Evolutionary conservation across 2,797 vertebrate species (phyloP).

Genomic region (Siniperca undulata): DNA sequence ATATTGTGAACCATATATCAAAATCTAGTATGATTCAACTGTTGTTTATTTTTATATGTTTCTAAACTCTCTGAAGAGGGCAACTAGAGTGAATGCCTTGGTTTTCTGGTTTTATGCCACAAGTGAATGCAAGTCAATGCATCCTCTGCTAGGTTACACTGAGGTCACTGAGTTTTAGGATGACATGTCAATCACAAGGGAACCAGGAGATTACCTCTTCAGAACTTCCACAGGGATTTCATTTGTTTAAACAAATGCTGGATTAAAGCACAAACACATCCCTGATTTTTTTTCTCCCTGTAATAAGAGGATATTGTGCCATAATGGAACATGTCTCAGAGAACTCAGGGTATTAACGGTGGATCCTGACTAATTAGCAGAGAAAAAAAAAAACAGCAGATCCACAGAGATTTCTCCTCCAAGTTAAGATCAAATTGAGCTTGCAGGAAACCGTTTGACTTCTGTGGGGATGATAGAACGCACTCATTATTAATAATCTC

Average conservation of each 20-base stretch:
- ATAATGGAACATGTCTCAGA: conserved; percentile 75
- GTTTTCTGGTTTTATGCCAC: conserved; percentile 31
- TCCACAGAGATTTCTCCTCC: conserved; percentile 78
- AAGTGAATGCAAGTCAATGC: conserved; percentile 14
- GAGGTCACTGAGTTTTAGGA: conserved; percentile 69
- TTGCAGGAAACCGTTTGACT: conserved; percentile 74
- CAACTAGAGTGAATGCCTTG: conserved; percentile 16
- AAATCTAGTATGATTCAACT: conserved; percentile 30
- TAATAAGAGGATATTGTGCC: conserved; percentile 76
- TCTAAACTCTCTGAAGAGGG: conserved; percentile 33
- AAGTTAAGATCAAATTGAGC: conserved; percentile 74
- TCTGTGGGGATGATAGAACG: conserved; percentile 77
- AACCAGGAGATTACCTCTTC: conserved; percentile 70
- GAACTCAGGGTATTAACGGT: conserved; percentile 74
- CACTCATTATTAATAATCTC: conserved; percentile 84
- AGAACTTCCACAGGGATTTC: conserved; percentile 73
- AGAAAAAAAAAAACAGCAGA: conserved; percentile 62
- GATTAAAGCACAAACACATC: conserved; percentile 79
- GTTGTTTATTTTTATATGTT: conserved; percentile 37
- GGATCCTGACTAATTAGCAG: conserved; percentile 82
- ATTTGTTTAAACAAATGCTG: conserved; percentile 81
- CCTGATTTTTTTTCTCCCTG: conserved; percentile 49
- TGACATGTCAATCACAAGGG: conserved; percentile 70
- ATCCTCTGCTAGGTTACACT: conserved; percentile 44
- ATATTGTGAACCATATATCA: conserved; percentile 39